phyloP scores from a whole-genome alignment of 2,888 invertebrate genomes.

The Lithophane socia region DNA sequence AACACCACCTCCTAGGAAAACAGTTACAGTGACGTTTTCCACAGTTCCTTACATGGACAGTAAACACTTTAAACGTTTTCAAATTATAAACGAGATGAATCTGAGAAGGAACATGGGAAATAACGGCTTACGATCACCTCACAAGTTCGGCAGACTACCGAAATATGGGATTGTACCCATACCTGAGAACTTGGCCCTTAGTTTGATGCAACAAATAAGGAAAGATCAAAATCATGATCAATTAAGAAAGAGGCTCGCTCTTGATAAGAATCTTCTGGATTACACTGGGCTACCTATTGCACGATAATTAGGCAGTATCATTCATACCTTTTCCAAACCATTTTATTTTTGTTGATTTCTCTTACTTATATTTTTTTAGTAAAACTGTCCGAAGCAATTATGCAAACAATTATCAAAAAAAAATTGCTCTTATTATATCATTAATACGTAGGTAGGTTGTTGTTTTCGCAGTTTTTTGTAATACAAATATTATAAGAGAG shows the following conservation, averaged over 20 bases:
- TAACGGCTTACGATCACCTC: slow-evolving; percentile 3
- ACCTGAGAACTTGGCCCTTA: slow-evolving; percentile 62
- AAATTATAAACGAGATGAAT: slow-evolving; percentile 27
- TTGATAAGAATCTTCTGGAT: slow-evolving; percentile 24
- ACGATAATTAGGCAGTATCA: not conserved
- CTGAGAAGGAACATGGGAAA: slow-evolving; percentile 30
- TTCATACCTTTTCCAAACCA: not conserved
- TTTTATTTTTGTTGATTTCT: not conserved
- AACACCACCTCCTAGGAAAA: slow-evolving; percentile 5
- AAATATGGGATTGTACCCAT: slow-evolving; percentile 64
- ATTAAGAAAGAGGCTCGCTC: not conserved
- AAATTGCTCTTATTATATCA: not conserved
- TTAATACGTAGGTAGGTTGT: not conserved
- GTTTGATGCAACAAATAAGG: slow-evolving; percentile 48
- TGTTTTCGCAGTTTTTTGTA: not conserved
- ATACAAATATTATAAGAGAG: not conserved
- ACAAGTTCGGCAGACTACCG: slow-evolving; percentile 35
- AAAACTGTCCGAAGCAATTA: not conserved
- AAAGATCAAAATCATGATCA: slow-evolving; percentile 33
- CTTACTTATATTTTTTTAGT: not conserved
- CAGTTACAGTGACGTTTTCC: not conserved
- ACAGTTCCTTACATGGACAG: slow-evolving; percentile 8
- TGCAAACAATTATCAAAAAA: not conserved
- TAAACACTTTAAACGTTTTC: slow-evolving; percentile 31
- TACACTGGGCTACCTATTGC: not conserved